Conservation (phyloP, 1,140 invertebrate genomes). For the Caerostris extrusa region DNA sequence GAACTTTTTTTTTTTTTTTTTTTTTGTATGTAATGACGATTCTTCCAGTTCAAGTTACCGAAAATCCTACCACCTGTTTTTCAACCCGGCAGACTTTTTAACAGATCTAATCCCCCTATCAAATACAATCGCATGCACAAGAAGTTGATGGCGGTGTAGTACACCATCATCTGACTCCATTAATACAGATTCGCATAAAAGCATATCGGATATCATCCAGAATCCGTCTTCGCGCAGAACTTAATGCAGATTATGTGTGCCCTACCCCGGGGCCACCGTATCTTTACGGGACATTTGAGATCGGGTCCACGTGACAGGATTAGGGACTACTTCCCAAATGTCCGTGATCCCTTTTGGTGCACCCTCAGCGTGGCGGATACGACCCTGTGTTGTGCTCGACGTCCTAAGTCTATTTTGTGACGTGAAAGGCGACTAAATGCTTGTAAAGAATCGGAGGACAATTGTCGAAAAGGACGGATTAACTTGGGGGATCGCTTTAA, state of each 20-base stretch:
- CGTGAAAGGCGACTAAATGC: constrained; percentile 19
- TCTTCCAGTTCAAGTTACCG: not conserved
- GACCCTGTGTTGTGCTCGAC: constrained; percentile 2
- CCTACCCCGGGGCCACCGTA: not conserved
- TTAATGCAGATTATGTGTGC: constrained; percentile 14
- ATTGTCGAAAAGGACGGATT: constrained; percentile 27
- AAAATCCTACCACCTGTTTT: not conserved
- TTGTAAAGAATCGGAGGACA: not conserved
- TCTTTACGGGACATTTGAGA: constrained; percentile 10
- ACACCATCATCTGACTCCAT: not conserved
- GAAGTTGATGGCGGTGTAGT: not conserved
- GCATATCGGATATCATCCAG: not conserved
- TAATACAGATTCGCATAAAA: not conserved
- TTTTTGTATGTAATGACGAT: not conserved
- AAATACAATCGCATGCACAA: constrained; percentile 1
- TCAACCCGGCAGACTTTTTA: not conserved
- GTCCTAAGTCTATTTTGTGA: constrained; percentile 12
- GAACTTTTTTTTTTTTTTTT: not conserved
- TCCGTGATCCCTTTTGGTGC: not conserved
- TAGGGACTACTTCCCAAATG: not conserved
- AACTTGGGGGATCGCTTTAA: constrained; percentile 36
- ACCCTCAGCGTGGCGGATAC: not conserved
- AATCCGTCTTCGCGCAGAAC: not conserved
- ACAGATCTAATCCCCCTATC: not conserved
- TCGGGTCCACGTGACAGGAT: not conserved